Percentiles rank a stretch among this genome's conserved stretches.
Conservation (phyloP, 2,113 vertebrate species). For the Erinaceus europaeus region DNA sequence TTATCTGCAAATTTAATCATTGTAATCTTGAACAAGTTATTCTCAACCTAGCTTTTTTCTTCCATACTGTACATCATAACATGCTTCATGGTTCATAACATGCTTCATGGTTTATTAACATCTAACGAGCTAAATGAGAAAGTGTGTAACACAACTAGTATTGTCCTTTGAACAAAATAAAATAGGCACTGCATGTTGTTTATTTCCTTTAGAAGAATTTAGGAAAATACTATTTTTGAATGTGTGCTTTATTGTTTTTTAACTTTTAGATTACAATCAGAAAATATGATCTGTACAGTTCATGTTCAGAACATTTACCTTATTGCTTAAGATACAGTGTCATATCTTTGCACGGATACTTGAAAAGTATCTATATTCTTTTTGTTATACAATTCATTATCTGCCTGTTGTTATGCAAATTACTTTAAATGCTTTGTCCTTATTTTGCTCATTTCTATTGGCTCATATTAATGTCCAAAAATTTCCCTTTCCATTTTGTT, state of each 20-base stretch:
- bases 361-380: slow-evolving; percentile 15
- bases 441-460: slow-evolving; percentile 43
- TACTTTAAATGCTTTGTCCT: slow-evolving; percentile 23
- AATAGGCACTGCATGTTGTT: neutral
- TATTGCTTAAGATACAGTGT: slow-evolving; percentile 22
- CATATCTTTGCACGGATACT: slow-evolving; percentile 35
- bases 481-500: slow-evolving; percentile 38
- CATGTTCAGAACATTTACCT: slow-evolving; percentile 32
- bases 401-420: slow-evolving; percentile 23
- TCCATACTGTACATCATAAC: neutral
- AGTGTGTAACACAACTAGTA: slow-evolving; percentile 13
- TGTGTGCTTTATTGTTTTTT: slow-evolving; percentile 4
- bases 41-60: slow-evolving; percentile 19
- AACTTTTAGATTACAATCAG: slow-evolving; percentile 29
- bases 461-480: slow-evolving; percentile 41
- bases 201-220: no score
- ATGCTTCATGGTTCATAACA: slow-evolving; percentile 29
- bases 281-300: slow-evolving; percentile 4
- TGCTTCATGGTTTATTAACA: slow-evolving; percentile 35
- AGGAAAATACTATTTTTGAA: slow-evolving; percentile 37
- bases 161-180: slow-evolving; percentile 33
- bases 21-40: slow-evolving; percentile 31
- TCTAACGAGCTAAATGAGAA: slow-evolving; percentile 31
- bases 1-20: slow-evolving; percentile 23
- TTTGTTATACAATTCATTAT: slow-evolving; percentile 23